These are phyloP conservation scores for Echinarachnius parma DNA, from an alignment of 53 echinoderm and acorn worm genomes.

Conservation along the genomic window DNA sequence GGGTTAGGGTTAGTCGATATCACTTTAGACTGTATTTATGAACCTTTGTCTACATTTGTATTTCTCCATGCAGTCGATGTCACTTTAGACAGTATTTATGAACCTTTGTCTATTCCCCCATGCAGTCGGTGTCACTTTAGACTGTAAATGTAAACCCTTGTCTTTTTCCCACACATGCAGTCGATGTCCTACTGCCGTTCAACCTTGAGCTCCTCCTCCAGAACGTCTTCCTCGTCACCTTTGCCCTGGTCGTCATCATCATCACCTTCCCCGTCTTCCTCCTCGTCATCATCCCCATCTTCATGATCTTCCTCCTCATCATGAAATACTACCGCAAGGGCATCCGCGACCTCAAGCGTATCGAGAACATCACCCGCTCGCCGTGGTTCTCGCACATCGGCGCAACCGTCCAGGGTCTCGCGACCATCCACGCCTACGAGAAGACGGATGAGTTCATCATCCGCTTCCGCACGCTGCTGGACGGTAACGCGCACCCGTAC, in stretches of 20 bases:
- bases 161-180: constrained; percentile 56
- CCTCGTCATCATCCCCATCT: constrained; percentile 58
- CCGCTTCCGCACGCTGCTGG: constrained; percentile 79
- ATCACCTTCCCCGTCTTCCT: constrained; percentile 75
- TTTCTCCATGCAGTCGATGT: no score
- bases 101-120: no score
- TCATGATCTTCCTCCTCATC: constrained; percentile 71
- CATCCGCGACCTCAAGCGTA: constrained; percentile 83
- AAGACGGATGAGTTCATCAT: constrained; percentile 78
- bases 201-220: constrained; percentile 86
- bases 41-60: no score
- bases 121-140: neutral
- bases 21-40: no score
- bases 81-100: no score
- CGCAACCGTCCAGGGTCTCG: constrained; percentile 89
- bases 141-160: neutral
- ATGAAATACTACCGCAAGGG: constrained; percentile 79
- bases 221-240: constrained; percentile 66
- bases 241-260: constrained; percentile 74
- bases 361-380: constrained; percentile 89
- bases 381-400: constrained; percentile 99
- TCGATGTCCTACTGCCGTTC: constrained; percentile 82
- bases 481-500: constrained; percentile 76
- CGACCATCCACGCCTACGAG: constrained; percentile 89
- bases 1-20: no score